Base-by-base conservation (phyloP, 2,888 invertebrate genomes). In the Nomada lathburiana region DNA sequence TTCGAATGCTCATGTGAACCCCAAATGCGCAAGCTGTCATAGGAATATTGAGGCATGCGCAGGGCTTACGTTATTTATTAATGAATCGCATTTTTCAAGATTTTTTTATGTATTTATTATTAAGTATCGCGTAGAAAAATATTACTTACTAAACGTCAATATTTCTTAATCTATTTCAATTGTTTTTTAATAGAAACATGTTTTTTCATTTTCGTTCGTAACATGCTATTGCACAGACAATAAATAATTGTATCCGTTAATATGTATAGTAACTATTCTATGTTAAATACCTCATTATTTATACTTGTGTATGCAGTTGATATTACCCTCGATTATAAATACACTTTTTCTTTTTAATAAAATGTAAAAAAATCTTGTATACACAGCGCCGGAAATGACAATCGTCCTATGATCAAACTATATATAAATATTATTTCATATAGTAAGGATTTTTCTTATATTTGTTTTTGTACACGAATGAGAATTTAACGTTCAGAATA, bases 1-100 rank as follows among this genome's bases (percentile, higher is more conserved):
- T 91, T 74, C 69, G 53, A 62, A 68, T 23, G 83, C 86, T 81
- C 79, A 72, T 70, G 91, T 91, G 85, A 88, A 91, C 91, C 91
- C 91, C 89, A 67, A 57, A 74, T 82, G 71, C 82, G 71, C 70
- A 78, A 74, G 62, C 55, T 36, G 7, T 50, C n/a, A 64, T 42
- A 53, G n/a, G 18, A 76, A 62, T 52, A 23, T 64, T 18, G n/a
- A 76, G 72, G 76, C 84, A 86, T 81, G 87, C 89, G 89, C 77
- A 62, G 2, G 7, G 10, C n/a, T 23, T 36, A 7, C 11, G 26
- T 47, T 57, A 18, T 29, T 59, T 63, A 55, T 71, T 64, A 77
- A 77, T 83, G 59, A 36, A 59, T n/a, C 2, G 42, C 76, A 72
- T 59, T 23, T 53, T 11, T 9, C 11, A n/a, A 16, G 44, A 76